phyloP scores from a whole-genome alignment of 2,113 vertebrate species.

The Spea bombifrons region DNA sequence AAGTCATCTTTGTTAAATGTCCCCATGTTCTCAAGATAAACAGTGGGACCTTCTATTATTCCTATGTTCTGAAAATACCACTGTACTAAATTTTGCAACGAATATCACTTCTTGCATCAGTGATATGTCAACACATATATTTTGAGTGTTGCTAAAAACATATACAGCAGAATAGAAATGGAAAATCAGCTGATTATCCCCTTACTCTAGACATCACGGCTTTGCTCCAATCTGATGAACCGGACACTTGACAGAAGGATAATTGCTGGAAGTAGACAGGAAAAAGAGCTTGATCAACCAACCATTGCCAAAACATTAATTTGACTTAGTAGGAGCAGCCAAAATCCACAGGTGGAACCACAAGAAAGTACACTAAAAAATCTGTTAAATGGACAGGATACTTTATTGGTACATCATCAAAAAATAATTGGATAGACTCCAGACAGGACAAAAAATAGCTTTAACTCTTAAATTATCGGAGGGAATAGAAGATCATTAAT shows the following conservation, averaged over 20 bases:
- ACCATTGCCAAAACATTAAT: slow-evolving; percentile 49
- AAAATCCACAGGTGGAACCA: slow-evolving; percentile 62
- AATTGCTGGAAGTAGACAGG: slow-evolving; percentile 58
- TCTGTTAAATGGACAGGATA: background rate
- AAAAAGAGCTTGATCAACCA: slow-evolving; percentile 52
- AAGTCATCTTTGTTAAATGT: no score
- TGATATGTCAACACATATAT: no score
- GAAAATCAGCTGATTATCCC: background rate
- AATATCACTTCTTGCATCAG: no score
- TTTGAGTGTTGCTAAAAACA: background rate
- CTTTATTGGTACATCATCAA: background rate
- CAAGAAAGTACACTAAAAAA: slow-evolving; percentile 38
- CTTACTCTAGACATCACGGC: slow-evolving; percentile 4
- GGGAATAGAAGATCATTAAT: background rate
- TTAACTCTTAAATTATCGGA: background rate
- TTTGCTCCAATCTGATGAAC: slow-evolving; percentile 10
- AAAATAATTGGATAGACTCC: background rate
- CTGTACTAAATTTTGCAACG: no score
- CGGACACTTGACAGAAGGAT: slow-evolving; percentile 46
- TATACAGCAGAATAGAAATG: background rate
- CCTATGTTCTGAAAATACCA: no score
- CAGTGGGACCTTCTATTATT: no score
- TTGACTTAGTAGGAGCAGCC: slow-evolving; percentile 43
- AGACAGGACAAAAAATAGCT: background rate
- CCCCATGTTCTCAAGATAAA: no score